These are phyloP conservation scores for Seira musarum DNA, from an alignment of 2,888 invertebrate genomes.

Conservation along the genomic window DNA sequence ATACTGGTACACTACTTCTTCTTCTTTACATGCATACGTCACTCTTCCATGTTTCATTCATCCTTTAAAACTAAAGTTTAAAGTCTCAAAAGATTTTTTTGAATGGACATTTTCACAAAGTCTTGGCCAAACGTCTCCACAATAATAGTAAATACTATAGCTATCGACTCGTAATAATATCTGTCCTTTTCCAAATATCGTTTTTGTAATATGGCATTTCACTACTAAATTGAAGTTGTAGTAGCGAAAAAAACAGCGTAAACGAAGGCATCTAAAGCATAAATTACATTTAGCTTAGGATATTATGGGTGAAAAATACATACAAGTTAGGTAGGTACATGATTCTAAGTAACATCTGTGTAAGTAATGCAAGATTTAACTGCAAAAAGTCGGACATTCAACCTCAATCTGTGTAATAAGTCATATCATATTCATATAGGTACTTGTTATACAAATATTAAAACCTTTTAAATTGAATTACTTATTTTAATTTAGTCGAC, in stretches of 20 bases:
- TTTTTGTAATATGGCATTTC: conserved; percentile 55
- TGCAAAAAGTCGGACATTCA: conserved; percentile 23
- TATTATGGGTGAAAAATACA: not conserved
- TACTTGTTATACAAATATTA: conserved; percentile 41
- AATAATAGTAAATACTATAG: not conserved
- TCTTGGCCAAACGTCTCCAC: not conserved
- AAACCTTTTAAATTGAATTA: conserved; percentile 36
- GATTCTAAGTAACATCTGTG: not conserved
- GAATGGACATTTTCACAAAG: not conserved
- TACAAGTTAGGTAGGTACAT: not conserved
- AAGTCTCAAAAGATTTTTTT: conserved; percentile 17
- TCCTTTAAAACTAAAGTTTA: too few species aligned
- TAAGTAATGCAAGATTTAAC: conserved; percentile 20
- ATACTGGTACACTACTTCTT: too few species aligned
- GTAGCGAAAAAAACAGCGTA: conserved; percentile 15
- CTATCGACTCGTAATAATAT: not conserved
- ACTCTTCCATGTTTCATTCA: too few species aligned
- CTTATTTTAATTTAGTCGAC: conserved; percentile 37
- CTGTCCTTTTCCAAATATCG: not conserved
- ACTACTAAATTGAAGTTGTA: conserved; percentile 24
- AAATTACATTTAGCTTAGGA: not conserved
- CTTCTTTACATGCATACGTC: too few species aligned
- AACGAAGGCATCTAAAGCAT: conserved; percentile 1
- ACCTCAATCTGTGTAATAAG: conserved; percentile 29
- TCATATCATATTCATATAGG: conserved; percentile 3